phyloP scores from a whole-genome alignment of 2,797 vertebrate species.

The Knipowitschia caucasica region DNA sequence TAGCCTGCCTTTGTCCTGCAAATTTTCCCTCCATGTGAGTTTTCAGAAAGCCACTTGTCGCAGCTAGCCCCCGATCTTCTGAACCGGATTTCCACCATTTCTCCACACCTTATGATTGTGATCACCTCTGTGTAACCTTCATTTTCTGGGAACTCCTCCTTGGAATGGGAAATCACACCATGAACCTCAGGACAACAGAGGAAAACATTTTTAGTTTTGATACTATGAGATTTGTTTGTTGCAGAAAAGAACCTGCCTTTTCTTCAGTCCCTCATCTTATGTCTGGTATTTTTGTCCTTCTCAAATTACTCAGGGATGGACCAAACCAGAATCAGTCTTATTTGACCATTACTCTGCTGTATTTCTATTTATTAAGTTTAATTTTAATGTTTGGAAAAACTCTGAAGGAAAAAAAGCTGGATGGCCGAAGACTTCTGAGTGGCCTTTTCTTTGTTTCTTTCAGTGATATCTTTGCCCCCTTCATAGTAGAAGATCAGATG shows the following conservation, averaged over 20 bases:
- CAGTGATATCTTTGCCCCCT: constrained; percentile 63
- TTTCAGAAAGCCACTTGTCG: constrained; percentile 95
- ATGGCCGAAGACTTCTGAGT: constrained; percentile 65
- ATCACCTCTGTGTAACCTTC: constrained; percentile 92
- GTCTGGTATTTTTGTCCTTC: constrained; percentile 72
- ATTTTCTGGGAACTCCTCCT: constrained; percentile 29
- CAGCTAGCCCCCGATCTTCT: constrained; percentile 95
- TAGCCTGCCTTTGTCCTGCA: constrained; percentile 98
- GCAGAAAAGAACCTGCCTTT: constrained; percentile 36
- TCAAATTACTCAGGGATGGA: constrained; percentile 72
- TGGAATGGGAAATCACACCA: constrained; percentile 40
- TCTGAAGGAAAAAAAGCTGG: constrained; percentile 60
- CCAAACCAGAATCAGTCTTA: constrained; percentile 75
- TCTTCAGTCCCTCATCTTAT: constrained; percentile 25
- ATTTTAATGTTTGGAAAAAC: constrained; percentile 66
- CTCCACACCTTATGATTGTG: constrained; percentile 99
- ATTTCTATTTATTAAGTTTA: constrained; percentile 81
- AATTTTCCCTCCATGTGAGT: constrained; percentile 98
- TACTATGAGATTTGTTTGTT: constrained; percentile 45
- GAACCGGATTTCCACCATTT: constrained; percentile 97
- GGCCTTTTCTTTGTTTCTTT: constrained; percentile 62
- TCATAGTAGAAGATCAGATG: constrained; percentile 75
- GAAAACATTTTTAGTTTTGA: constrained; percentile 44
- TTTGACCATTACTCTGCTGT: constrained; percentile 79
- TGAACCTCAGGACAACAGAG: constrained; percentile 70